Percentiles rank a stretch among this genome's conserved stretches.
These are phyloP conservation scores for Hirundichthys speculiger DNA, from an alignment of 2,113 vertebrate species.

Conservation along the genomic window DNA sequence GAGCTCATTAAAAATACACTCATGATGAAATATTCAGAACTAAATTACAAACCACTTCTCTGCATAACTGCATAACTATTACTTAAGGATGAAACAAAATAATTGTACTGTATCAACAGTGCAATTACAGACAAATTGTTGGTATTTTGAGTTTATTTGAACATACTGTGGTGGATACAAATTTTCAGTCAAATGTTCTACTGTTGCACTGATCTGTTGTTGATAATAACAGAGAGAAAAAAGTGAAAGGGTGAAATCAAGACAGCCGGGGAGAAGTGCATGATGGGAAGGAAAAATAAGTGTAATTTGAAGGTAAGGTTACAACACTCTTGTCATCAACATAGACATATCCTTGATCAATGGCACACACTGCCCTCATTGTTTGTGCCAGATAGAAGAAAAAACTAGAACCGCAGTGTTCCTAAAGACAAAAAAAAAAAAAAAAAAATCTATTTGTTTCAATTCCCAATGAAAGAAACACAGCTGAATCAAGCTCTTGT, in stretches of 20 bases:
- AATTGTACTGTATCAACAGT: neutral
- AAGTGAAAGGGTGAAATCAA: constrained; percentile 4
- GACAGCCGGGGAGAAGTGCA: constrained; percentile 38
- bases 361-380: constrained; percentile 50
- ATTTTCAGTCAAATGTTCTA: constrained; percentile 17
- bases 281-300: constrained; percentile 34
- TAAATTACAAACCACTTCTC: neutral
- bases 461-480: constrained; percentile 59
- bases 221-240: constrained; percentile 23
- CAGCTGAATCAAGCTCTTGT: constrained; percentile 57
- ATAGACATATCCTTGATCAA: constrained; percentile 68
- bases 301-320: constrained; percentile 64
- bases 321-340: constrained; percentile 67
- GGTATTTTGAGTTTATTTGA: constrained; percentile 9
- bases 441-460: constrained; percentile 51
- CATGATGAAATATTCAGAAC: constrained; percentile 8
- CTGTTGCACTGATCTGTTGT: constrained; percentile 7
- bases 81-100: neutral
- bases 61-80: neutral
- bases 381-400: constrained; percentile 41
- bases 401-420: constrained; percentile 31
- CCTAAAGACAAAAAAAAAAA: constrained; percentile 32
- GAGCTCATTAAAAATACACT: constrained; percentile 12
- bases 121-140: neutral
- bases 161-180: neutral